A percentile compares a stretch with the other conserved stretches of the same genome.
These are phyloP conservation scores for Myocastor coypus DNA, from an alignment of 2,113 vertebrate species.

Conservation along the genomic window DNA sequence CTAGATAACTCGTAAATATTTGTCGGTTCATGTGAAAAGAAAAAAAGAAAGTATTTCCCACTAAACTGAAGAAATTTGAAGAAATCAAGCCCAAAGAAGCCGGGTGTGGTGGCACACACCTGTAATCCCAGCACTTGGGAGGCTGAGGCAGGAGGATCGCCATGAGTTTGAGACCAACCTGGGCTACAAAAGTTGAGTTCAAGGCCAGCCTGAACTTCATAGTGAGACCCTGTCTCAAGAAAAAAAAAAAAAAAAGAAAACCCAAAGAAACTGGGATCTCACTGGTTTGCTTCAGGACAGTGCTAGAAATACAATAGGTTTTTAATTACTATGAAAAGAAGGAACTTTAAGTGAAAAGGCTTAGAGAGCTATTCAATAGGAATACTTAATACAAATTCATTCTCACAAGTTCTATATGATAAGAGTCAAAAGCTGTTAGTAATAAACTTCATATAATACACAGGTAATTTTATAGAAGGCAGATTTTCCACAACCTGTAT, in stretches of 20 bases:
- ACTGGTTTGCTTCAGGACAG: background rate
- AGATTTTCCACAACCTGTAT: background rate
- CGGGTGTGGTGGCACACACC: no score
- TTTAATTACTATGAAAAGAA: background rate
- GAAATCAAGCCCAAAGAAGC: background rate
- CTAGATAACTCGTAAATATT: background rate
- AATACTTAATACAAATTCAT: background rate
- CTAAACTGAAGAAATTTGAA: slow-evolving; percentile 50
- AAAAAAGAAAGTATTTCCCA: background rate
- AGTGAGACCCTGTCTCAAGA: no score
- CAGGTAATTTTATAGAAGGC: background rate
- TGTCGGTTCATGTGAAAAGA: background rate
- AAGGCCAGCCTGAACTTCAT: no score
- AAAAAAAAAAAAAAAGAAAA: no score
- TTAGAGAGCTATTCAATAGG: background rate
- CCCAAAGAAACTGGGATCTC: background rate
- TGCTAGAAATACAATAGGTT: background rate
- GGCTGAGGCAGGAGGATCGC: no score
- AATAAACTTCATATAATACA: background rate
- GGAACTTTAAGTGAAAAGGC: background rate
- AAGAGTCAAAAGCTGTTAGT: background rate
- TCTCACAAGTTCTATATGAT: background rate
- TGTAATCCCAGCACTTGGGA: no score
- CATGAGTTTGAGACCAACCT: no score
- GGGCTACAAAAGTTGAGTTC: no score